A percentile compares a stretch with the other conserved stretches of the same genome.
These are phyloP conservation scores for Candoia aspera DNA, from an alignment of 2,113 vertebrate genomes.

Conservation along the genomic window DNA sequence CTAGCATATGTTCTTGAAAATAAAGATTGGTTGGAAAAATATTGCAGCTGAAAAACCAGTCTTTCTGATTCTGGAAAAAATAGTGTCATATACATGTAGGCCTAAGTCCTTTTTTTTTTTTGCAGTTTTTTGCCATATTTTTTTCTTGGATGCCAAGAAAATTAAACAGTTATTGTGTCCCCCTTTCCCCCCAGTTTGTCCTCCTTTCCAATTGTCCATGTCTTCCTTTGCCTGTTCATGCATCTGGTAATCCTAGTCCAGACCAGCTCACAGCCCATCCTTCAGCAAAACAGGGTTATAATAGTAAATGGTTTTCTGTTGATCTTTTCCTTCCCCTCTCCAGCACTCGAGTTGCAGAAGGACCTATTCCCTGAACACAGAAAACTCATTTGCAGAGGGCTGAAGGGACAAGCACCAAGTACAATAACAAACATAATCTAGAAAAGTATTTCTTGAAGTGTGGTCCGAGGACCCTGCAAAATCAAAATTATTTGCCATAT, in stretches of 20 bases:
- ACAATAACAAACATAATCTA: background rate
- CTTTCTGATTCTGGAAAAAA: background rate
- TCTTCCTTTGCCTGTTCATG: background rate
- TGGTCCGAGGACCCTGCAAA: background rate
- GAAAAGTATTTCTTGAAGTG: background rate
- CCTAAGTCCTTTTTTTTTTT: background rate
- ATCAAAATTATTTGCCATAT: background rate
- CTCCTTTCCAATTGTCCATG: background rate
- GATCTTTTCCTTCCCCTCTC: background rate
- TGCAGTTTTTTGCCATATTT: background rate
- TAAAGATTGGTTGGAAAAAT: background rate
- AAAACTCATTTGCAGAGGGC: background rate
- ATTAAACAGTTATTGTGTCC: background rate
- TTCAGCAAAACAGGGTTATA: too few relatives aligned
- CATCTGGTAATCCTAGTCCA: too few relatives aligned
- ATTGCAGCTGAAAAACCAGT: background rate
- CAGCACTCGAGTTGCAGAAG: background rate
- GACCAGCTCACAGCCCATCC: background rate
- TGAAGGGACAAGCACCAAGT: background rate
- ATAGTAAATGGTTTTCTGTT: background rate
- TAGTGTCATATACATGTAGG: background rate
- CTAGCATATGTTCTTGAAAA: background rate
- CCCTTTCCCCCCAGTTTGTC: background rate
- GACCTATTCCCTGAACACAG: background rate
- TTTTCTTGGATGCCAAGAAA: background rate